A percentile compares a stretch with the other conserved stretches of the same genome.
These are phyloP conservation scores for Musca domestica DNA, from an alignment of 1,140 invertebrate species.

Conservation along the genomic window DNA sequence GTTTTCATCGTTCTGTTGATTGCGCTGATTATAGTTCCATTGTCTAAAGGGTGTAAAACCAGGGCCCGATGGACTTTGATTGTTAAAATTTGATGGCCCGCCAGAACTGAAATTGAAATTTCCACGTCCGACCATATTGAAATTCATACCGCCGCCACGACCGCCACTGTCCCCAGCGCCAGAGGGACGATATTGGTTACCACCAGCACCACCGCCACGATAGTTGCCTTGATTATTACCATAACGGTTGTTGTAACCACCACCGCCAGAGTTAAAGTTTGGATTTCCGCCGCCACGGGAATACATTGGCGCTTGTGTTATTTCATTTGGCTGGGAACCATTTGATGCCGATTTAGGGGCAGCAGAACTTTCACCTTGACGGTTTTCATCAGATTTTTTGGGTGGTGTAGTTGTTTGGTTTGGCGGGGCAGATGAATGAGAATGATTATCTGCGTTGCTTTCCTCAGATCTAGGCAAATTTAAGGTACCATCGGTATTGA, in stretches of 20 bases:
- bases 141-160: slow-evolving; percentile 2
- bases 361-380: neutral
- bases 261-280: slow-evolving; percentile 54
- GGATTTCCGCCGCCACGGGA: slow-evolving; percentile 54
- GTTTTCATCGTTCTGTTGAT: slow-evolving; percentile 28
- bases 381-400: neutral
- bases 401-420: neutral
- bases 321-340: slow-evolving; percentile 42
- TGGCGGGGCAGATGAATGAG: neutral
- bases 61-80: slow-evolving; percentile 27
- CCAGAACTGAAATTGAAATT: slow-evolving; percentile 34
- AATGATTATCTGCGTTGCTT: neutral
- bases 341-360: slow-evolving; percentile 26
- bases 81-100: slow-evolving; percentile 31
- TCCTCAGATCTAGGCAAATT: slow-evolving; percentile 32
- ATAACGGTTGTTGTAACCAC: slow-evolving; percentile 52
- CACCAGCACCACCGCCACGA: slow-evolving; percentile 46
- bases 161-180: slow-evolving; percentile 32
- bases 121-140: slow-evolving; percentile 24
- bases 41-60: slow-evolving; percentile 34
- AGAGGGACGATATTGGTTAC: slow-evolving; percentile 34
- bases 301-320: slow-evolving; percentile 64
- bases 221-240: slow-evolving; percentile 50
- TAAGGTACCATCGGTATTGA: slow-evolving; percentile 46
- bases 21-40: slow-evolving; percentile 39